phyloP scores from a whole-genome alignment of 2,797 vertebrate species.

The Acestrorhynchus altus region DNA sequence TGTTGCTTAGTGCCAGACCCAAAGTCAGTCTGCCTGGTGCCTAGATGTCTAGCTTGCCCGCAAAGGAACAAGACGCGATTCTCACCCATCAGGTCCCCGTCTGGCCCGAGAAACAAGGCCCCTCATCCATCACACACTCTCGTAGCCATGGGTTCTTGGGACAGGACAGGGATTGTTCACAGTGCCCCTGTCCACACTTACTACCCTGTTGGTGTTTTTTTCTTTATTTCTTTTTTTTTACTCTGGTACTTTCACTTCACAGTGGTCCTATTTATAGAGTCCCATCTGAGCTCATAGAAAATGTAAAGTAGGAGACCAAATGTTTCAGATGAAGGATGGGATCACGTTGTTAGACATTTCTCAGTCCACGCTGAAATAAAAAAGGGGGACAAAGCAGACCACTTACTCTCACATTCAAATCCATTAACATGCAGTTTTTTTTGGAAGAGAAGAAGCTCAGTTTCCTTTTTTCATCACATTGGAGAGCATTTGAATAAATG shows the following conservation, averaged over 20 bases:
- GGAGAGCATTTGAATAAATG: not conserved
- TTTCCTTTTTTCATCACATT: not conserved
- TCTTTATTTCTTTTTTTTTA: constrained; percentile 36
- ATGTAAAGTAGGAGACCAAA: constrained; percentile 40
- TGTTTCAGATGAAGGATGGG: constrained; percentile 30
- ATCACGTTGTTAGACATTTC: constrained; percentile 15
- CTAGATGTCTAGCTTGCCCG: constrained; percentile 49
- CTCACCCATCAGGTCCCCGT: constrained; percentile 48
- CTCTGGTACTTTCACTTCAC: constrained; percentile 34
- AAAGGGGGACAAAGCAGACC: not conserved
- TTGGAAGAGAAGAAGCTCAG: not conserved
- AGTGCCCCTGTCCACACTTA: constrained; percentile 38
- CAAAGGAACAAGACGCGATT: constrained; percentile 52
- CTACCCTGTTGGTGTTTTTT: constrained; percentile 38
- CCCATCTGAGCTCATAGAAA: constrained; percentile 56
- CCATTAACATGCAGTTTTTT: not conserved
- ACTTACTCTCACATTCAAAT: not conserved
- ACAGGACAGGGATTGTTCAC: constrained; percentile 50
- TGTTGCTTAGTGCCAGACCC: constrained; percentile 42
- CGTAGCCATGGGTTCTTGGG: constrained; percentile 24
- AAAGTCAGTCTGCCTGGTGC: constrained; percentile 50
- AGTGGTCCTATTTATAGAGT: constrained; percentile 53
- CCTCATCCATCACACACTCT: constrained; percentile 46
- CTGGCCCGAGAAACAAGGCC: constrained; percentile 48
- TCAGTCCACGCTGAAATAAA: constrained; percentile 6